Evolutionary conservation across 2,888 invertebrate genomes (phyloP).

Genomic region (Thymelicus lineola): DNA sequence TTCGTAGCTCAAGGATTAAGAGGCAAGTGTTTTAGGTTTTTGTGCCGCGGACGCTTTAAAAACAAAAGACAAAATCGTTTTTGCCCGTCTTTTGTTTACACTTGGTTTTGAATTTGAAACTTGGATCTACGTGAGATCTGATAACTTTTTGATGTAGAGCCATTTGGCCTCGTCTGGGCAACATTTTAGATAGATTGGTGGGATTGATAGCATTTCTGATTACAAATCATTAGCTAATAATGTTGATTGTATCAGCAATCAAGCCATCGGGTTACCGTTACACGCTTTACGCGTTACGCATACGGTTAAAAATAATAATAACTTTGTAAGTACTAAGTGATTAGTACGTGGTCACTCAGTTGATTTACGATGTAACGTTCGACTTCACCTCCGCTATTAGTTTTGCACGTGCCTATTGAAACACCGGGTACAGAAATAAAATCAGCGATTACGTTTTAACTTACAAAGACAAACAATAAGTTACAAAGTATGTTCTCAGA

Average conservation of each 20-base stretch:
- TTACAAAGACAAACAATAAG: background rate
- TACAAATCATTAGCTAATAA: background rate
- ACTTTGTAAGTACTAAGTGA: slow-evolving; percentile 15
- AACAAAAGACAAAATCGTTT: slow-evolving; percentile 11
- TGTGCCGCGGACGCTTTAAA: slow-evolving; percentile 25
- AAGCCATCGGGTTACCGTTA: slow-evolving; percentile 3
- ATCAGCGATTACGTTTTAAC: slow-evolving; percentile 1
- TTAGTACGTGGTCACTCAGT: slow-evolving; percentile 24
- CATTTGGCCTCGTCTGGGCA: no score
- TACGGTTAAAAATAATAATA: background rate
- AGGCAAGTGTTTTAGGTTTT: slow-evolving; percentile 33
- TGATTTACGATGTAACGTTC: slow-evolving; percentile 27
- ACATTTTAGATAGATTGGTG: no score
- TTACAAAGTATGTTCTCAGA: background rate
- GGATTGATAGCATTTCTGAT: background rate
- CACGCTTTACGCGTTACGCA: slow-evolving; percentile 6
- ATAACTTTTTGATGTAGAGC: no score
- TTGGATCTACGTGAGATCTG: no score
- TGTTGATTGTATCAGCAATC: background rate
- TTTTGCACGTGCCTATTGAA: slow-evolving; percentile 22
- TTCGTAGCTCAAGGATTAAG: slow-evolving; percentile 27
- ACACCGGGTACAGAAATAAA: slow-evolving; percentile 17
- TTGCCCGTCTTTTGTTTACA: slow-evolving; percentile 6
- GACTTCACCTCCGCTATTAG: slow-evolving; percentile 10
- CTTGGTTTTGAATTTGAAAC: no score